These are phyloP conservation scores for Sander vitreus DNA, from an alignment of 2,113 vertebrate genomes.

Conservation along the genomic window DNA sequence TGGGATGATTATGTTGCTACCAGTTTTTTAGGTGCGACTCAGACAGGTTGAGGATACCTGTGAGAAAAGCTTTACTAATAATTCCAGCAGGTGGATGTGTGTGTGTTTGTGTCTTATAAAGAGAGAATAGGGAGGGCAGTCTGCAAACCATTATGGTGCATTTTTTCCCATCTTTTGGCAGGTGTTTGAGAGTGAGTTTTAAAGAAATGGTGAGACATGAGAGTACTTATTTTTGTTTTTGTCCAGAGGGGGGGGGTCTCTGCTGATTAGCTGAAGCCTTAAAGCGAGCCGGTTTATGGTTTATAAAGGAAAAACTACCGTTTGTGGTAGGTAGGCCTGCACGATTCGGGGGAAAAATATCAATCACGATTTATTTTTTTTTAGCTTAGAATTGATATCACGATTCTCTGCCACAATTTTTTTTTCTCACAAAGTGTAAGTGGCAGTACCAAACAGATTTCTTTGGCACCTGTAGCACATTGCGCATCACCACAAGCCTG, in stretches of 20 bases:
- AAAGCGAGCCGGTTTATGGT: constrained; percentile 40
- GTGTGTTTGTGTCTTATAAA: constrained; percentile 19
- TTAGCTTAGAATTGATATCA: too few relatives aligned
- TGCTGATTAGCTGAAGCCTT: constrained; percentile 52
- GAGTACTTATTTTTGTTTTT: constrained; percentile 24
- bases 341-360: too few relatives aligned
- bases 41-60: constrained; percentile 71
- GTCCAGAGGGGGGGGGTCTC: constrained; percentile 26
- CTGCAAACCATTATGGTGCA: constrained; percentile 70
- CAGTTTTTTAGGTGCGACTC: constrained; percentile 68
- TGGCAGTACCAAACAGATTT: too few relatives aligned
- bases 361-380: too few relatives aligned
- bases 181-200: constrained; percentile 45
- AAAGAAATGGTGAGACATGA: constrained; percentile 25
- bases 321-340: constrained; percentile 20
- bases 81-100: constrained; percentile 80
- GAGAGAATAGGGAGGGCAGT: constrained; percentile 57
- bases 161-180: constrained; percentile 63
- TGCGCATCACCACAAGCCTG: too few relatives aligned
- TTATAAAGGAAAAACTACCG: constrained; percentile 24
- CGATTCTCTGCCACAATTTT: too few relatives aligned
- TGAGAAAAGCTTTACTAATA: constrained; percentile 86
- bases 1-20: constrained; percentile 68
- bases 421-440: too few relatives aligned
- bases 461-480: too few relatives aligned